A percentile compares a stretch with the other conserved stretches of the same genome.
phyloP scores from a whole-genome alignment of 2,113 vertebrate genomes.

The Vireo altiloquus region DNA sequence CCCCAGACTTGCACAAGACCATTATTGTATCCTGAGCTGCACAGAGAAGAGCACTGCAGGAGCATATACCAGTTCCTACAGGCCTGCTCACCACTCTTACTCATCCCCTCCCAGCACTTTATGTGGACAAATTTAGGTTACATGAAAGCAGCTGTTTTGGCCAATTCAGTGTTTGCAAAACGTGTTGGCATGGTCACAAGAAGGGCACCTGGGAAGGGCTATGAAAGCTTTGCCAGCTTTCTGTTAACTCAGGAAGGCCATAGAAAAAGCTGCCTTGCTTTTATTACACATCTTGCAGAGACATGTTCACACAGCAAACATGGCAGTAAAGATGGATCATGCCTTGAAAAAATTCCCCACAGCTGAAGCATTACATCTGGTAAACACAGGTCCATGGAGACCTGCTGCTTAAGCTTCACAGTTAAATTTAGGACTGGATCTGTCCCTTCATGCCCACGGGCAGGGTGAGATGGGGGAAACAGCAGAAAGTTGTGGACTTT shows the following conservation, averaged over 20 bases:
- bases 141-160: not conserved
- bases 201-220: not conserved
- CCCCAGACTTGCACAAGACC: not conserved
- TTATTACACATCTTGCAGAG: not conserved
- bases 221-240: not conserved
- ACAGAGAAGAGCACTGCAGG: not conserved
- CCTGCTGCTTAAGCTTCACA: not conserved
- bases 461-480: not conserved
- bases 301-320: not conserved
- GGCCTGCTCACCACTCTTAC: not conserved
- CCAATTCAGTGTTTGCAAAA: not conserved
- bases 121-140: not conserved
- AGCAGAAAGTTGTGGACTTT: not conserved
- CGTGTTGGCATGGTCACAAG: not conserved
- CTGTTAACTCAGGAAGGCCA: not conserved
- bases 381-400: not conserved
- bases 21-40: not conserved
- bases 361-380: not conserved
- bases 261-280: not conserved
- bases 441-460: not conserved
- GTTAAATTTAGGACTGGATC: not conserved
- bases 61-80: not conserved
- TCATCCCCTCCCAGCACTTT: not conserved
- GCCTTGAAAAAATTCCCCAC: not conserved
- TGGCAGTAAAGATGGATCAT: not conserved